phyloP scores from a whole-genome alignment of 2,113 vertebrate genomes.

The Tauraco erythrolophus region DNA sequence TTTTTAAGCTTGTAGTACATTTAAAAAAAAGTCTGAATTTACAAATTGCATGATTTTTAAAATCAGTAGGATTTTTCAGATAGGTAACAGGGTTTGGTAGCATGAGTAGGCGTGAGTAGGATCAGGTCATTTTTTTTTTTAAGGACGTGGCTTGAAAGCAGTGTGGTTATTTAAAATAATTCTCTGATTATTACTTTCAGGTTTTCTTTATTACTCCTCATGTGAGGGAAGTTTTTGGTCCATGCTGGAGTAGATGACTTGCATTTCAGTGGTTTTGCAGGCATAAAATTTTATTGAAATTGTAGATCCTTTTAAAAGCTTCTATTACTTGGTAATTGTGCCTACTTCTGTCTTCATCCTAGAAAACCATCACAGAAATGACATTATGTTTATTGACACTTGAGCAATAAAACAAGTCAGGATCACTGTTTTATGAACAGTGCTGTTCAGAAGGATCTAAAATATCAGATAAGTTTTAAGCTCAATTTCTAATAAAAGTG shows the following conservation, averaged over 20 bases:
- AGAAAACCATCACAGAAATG: background rate
- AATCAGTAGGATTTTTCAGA: background rate
- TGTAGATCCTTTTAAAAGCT: background rate
- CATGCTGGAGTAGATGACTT: background rate
- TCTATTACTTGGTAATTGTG: background rate
- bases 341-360: background rate
- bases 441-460: background rate
- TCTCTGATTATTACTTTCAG: background rate
- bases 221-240: background rate
- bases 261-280: background rate
- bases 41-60: accelerated
- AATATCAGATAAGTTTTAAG: background rate
- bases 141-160: background rate
- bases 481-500: background rate
- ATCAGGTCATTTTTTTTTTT: background rate
- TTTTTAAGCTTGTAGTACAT: background rate
- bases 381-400: background rate
- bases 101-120: background rate
- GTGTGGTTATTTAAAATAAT: background rate
- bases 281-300: background rate
- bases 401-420: background rate
- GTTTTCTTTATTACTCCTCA: background rate
- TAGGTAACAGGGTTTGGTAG: background rate
- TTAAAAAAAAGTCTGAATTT: background rate
- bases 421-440: background rate